Conservation (phyloP, 2,888 invertebrate genomes). For the Andrena minutula region DNA sequence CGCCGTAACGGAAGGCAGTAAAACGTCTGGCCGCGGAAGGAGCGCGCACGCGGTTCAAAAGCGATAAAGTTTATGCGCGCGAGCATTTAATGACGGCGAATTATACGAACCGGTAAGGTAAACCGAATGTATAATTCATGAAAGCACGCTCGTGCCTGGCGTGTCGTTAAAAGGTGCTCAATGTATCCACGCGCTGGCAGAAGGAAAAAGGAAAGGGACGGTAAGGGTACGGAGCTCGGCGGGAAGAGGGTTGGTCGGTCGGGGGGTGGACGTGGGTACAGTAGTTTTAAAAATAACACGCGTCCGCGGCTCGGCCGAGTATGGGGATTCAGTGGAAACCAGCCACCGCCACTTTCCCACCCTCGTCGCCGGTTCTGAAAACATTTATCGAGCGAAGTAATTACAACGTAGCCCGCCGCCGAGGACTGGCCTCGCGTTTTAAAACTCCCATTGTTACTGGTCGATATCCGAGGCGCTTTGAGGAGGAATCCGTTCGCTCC, state of each 20-base stretch:
- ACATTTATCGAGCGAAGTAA: constrained; percentile 61
- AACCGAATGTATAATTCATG: constrained; percentile 68
- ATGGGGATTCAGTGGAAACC: constrained; percentile 28
- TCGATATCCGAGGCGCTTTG: constrained; percentile 26
- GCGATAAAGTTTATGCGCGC: constrained; percentile 50
- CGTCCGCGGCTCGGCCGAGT: background rate
- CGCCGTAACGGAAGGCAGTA: background rate
- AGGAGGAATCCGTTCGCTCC: constrained; percentile 54
- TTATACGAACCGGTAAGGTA: constrained; percentile 59
- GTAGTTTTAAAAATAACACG: constrained; percentile 40
- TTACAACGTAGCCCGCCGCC: constrained; percentile 44
- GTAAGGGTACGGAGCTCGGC: background rate
- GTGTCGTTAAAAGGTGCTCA: constrained; percentile 62
- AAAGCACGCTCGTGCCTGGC: constrained; percentile 53
- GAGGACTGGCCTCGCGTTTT: constrained; percentile 49
- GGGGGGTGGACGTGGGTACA: constrained; percentile 4
- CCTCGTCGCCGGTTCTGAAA: constrained; percentile 51
- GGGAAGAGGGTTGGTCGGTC: background rate
- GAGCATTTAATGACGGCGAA: constrained; percentile 64
- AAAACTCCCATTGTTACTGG: constrained; percentile 53
- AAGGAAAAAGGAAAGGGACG: background rate
- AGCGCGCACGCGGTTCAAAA: constrained; percentile 26
- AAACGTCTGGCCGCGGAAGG: constrained; percentile 13
- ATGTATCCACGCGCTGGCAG: constrained; percentile 37
- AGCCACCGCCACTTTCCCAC: constrained; percentile 23